A percentile compares a stretch with the other conserved stretches of the same genome.
phyloP scores from a whole-genome alignment of 1,140 invertebrate species.

The Trichonephila inaurata region DNA sequence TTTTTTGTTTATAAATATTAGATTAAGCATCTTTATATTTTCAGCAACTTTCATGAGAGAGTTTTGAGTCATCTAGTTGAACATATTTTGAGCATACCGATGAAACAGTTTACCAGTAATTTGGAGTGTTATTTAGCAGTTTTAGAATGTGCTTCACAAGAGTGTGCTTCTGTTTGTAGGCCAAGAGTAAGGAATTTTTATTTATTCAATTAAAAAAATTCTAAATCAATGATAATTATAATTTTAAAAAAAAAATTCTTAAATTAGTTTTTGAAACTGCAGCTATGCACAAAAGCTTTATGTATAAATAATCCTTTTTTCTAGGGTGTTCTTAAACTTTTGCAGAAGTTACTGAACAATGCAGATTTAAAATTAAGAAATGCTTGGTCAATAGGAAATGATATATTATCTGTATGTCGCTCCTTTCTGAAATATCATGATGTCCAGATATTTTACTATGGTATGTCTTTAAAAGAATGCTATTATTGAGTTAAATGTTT shows the following conservation, averaged over 20 bases:
- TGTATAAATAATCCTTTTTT: neutral
- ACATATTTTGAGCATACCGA: conserved; percentile 52
- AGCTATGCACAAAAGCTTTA: no score
- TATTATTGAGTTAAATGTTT: neutral
- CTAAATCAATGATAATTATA: neutral
- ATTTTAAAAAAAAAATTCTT: neutral
- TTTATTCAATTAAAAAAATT: conserved; percentile 31
- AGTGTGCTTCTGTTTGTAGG: conserved; percentile 42
- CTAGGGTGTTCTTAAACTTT: conserved; percentile 57
- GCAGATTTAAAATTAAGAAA: conserved; percentile 1
- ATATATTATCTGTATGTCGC: conserved; percentile 54
- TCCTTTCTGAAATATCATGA: conserved; percentile 64
- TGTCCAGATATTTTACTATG: conserved; percentile 67
- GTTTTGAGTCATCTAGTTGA: conserved; percentile 52
- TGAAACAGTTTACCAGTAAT: conserved; percentile 45
- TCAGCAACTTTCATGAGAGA: conserved; percentile 49
- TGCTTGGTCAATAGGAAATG: conserved; percentile 60
- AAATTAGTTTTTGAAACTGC: neutral
- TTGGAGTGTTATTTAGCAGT: conserved; percentile 60
- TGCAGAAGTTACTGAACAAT: conserved; percentile 53
- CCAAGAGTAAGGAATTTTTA: conserved; percentile 38
- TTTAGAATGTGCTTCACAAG: conserved; percentile 54
- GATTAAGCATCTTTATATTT: neutral
- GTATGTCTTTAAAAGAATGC: neutral
- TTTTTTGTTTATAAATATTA: neutral